These are phyloP conservation scores for Drosophila athabasca DNA, from an alignment of 1,140 invertebrate genomes.

Conservation along the genomic window DNA sequence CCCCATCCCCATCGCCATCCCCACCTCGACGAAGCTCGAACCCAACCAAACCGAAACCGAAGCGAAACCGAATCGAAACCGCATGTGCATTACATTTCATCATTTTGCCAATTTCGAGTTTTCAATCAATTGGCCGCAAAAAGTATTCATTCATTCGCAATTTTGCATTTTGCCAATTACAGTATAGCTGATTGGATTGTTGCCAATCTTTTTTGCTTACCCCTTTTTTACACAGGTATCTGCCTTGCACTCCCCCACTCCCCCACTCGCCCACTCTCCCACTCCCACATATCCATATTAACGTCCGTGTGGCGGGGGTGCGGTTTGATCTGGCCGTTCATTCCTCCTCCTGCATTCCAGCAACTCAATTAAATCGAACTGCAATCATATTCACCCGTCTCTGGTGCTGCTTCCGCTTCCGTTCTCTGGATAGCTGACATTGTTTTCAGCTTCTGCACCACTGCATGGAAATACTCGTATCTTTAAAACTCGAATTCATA, in stretches of 20 bases:
- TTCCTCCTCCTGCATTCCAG: constrained; percentile 37
- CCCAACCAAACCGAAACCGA: background rate
- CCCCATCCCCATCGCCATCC: background rate
- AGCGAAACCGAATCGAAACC: constrained; percentile 18
- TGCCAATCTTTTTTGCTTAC: constrained; percentile 46
- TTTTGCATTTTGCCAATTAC: constrained; percentile 78
- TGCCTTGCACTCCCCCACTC: background rate
- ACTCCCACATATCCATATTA: constrained; percentile 8
- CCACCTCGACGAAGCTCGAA: background rate
- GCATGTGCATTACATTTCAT: constrained; percentile 56
- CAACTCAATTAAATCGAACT: constrained; percentile 78
- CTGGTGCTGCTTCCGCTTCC: constrained; percentile 43
- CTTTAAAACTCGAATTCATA: constrained; percentile 68
- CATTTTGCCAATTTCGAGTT: constrained; percentile 68
- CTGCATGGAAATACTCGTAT: constrained; percentile 37
- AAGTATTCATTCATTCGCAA: constrained; percentile 68
- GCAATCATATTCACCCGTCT: constrained; percentile 70
- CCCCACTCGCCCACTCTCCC: background rate
- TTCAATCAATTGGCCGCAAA: constrained; percentile 74
- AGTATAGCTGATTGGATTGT: constrained; percentile 75
- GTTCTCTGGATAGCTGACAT: constrained; percentile 22
- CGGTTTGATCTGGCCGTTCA: constrained; percentile 5
- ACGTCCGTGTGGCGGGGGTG: background rate
- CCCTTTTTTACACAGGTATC: constrained; percentile 18
- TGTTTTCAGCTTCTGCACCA: constrained; percentile 29